Evolutionary conservation across 2,113 vertebrate genomes (phyloP), one percentile per base, ranked within the genome.

Genomic region (Pterocles gutturalis): DNA sequence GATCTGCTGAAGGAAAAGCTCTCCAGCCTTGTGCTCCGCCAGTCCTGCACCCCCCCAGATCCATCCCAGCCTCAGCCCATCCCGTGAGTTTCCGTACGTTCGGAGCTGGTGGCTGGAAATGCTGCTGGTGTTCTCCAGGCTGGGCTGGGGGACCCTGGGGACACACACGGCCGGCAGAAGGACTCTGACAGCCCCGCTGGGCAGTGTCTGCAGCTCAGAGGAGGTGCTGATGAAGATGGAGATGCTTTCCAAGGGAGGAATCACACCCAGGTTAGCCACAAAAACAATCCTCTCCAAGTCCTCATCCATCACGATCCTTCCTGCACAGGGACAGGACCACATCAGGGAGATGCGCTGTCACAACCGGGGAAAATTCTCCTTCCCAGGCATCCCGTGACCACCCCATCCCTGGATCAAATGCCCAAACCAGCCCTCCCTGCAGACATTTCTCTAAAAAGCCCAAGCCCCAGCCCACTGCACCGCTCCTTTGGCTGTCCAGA

Each of bases 221-320:
- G 99, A 99, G 4, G 99, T 99, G 96, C 99, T 99, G 96, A 99
- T 98, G 95, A 99, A 98, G 92, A 99, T 79, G 10, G 98, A 98
- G 79, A 99, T 84, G 0, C 98, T 99, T 97, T 99, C 99, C 98
- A 99, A 97, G 0, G 99, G 98, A 46, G 98, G 98, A 77, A 99
- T 99, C 54, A 97, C 71, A 19, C 99, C 99, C 62, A 99, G 97
- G 97, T 99, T 99, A 70, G 99, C 99, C 81, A 99, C 99, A 31
- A 99, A 98, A 88, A 98, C 98, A 4, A 98, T 98, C 89, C 98
- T 98, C 96, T 99, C 99, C 97, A 99, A 93, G 89, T 99, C 99
- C 72, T 99, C 99, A 29, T 99, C 99, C 98, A 99, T 93, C 85
- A 98, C 34, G 53, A 99, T 97, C 90, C 97, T 98, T 73, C 99